Percentiles rank a stretch among this genome's conserved stretches.
These are phyloP conservation scores for Theodoxus fluviatilis DNA, from an alignment of 2,888 invertebrate genomes.

Conservation along the genomic window DNA sequence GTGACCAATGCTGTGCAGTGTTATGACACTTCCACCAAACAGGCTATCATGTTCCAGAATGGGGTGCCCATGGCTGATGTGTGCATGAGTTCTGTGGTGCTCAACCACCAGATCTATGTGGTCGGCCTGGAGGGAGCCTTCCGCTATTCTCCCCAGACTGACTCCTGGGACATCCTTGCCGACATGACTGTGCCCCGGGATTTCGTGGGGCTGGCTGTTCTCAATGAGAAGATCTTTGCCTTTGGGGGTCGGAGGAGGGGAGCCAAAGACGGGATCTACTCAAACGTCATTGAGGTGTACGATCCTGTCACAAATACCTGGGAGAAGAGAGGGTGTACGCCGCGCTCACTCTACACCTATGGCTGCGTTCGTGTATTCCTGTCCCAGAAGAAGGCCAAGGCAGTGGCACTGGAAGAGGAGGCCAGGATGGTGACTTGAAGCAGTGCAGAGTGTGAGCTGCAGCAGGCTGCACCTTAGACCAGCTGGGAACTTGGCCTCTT, in stretches of 20 bases:
- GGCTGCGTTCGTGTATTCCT: constrained; percentile 56
- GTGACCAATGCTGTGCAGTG: constrained; percentile 57
- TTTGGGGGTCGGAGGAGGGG: constrained; percentile 55
- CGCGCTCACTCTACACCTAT: constrained; percentile 57
- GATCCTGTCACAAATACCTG: constrained; percentile 47
- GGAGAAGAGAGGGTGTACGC: constrained; percentile 47
- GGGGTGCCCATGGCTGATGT: constrained; percentile 55
- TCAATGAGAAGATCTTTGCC: constrained; percentile 55
- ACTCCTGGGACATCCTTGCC: constrained; percentile 51
- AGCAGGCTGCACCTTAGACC: no score
- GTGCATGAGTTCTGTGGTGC: constrained; percentile 54
- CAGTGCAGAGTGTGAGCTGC: no score
- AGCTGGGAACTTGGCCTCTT: no score
- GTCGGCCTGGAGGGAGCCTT: constrained; percentile 57
- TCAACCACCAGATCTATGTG: constrained; percentile 52
- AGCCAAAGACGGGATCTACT: constrained; percentile 55
- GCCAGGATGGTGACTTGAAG: no score
- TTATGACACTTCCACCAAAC: constrained; percentile 47
- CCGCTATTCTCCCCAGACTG: constrained; percentile 44
- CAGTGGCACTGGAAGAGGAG: no score
- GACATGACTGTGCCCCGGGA: constrained; percentile 55
- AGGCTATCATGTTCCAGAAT: constrained; percentile 43
- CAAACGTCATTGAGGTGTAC: constrained; percentile 53
- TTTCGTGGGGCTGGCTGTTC: constrained; percentile 54
- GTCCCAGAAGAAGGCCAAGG: constrained; percentile 24